Percentiles rank a stretch among this genome's conserved stretches.
Evolutionary conservation across 2,888 invertebrate genomes (phyloP).

Genomic region (Euzophera pinguis): DNA sequence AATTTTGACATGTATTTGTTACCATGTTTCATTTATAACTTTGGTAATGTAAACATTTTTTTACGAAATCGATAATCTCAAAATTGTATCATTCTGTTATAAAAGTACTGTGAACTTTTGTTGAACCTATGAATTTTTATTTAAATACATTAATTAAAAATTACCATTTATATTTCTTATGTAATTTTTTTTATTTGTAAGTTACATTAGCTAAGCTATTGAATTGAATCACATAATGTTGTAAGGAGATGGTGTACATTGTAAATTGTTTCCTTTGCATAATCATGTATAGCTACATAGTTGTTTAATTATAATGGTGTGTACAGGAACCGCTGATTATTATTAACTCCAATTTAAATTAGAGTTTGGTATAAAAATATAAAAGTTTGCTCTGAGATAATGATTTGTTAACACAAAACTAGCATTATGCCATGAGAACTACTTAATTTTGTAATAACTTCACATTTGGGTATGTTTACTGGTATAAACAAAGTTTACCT

Average conservation of each 20-base stretch:
- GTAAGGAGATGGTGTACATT: constrained; percentile 5
- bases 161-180: constrained; percentile 4
- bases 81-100: neutral
- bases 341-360: neutral
- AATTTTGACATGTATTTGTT: constrained; percentile 37
- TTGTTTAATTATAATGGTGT: constrained; percentile 4
- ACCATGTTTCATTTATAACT: constrained; percentile 26
- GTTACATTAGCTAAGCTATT: constrained; percentile 8
- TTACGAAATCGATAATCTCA: neutral
- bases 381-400: neutral
- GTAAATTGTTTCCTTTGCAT: constrained; percentile 5
- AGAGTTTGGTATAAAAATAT: constrained; percentile 1
- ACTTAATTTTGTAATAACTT: constrained; percentile 1
- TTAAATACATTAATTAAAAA: neutral
- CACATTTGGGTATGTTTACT: constrained; percentile 1
- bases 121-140: neutral
- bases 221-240: neutral
- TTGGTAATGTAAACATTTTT: constrained; percentile 6
- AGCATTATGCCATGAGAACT: neutral
- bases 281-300: constrained; percentile 10
- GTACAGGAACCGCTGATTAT: constrained; percentile 6
- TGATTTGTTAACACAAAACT: neutral
- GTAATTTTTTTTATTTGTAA: neutral
- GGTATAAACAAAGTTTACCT: constrained; percentile 38
- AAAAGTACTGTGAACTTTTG: neutral